Evolutionary conservation across 2,113 vertebrate species (phyloP), one percentile per base, ranked within the genome.

Genomic region (Bos indicus): DNA sequence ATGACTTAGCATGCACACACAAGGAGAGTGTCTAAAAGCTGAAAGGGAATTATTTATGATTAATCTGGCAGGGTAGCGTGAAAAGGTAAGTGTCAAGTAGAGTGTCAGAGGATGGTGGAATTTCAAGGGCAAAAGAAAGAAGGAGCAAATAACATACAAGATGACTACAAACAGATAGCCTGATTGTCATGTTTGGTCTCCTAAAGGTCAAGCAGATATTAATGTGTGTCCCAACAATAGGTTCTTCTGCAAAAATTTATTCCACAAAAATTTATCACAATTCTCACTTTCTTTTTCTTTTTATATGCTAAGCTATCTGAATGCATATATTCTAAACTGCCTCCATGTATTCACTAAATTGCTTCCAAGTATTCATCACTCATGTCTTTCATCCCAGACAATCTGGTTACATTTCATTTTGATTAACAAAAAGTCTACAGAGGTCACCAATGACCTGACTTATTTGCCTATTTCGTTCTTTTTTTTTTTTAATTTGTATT

Each of bases 181-280:
- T 56, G 62, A 9, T 40, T 96, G 90, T 60, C 87, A 26, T 30
- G 17, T 84, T 26, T 97, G 71, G 21, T 92, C 15, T 74, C 67
- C 85, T 89, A 91, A 97, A 97, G 77, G 77, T 97, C 91, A 97
- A 78, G 25, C 43, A 92, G 95, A 88, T 23, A 90, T 59, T 92
- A 96, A 67, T 36, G 48, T 83, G 28, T 52, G 15, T 88, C 15
- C 26, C 52, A 40, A 48, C 46, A 94, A 43, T 0, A 56, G 15
- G n/a, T 28, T 67, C 12, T 88, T 36, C 10, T 26, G 36, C 23
- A 48, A 19, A 40, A 40, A 40, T 40, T 40, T 40, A 33, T 60
- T 86, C 33, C 21, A 59, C 52, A 77, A 92, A 94, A 62, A 85
- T 60, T 15, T 85, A 28, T 87, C 36, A 92, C 6, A 15, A 30